A percentile compares a stretch with the other conserved stretches of the same genome.
These are phyloP conservation scores for Lytechinus pictus DNA, from an alignment of 35 echinoderm and acorn worm species.

Conservation along the genomic window DNA sequence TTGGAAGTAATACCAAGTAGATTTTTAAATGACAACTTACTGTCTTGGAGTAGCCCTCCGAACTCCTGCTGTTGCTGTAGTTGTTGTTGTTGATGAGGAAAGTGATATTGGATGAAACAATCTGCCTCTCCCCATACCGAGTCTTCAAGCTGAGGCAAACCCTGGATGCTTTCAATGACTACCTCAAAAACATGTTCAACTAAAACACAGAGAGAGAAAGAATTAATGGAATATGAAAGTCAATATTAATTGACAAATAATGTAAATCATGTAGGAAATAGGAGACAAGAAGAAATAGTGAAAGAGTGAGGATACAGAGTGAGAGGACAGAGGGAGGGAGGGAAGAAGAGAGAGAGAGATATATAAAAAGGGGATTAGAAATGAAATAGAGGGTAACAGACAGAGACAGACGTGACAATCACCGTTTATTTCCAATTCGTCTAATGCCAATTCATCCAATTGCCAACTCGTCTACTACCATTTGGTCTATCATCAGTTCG, in stretches of 20 bases:
- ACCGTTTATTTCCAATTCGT: no score
- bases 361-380: background rate
- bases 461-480: no score
- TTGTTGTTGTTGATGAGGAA: conserved; percentile 72
- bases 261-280: no score
- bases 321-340: background rate
- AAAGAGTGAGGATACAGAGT: background rate
- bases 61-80: background rate
- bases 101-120: conserved; percentile 98
- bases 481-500: no score
- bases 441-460: no score
- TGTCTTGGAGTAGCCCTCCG: background rate
- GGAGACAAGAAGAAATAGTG: no score
- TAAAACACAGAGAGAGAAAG: background rate
- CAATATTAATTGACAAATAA: no score
- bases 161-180: conserved; percentile 83
- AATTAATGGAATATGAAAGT: background rate
- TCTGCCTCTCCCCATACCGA: conserved; percentile 97
- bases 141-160: conserved; percentile 86
- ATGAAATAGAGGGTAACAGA: background rate
- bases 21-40: background rate
- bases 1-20: no score
- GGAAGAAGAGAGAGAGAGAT: background rate
- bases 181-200: conserved; percentile 98
- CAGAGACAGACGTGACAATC: no score